Percentiles rank a stretch among this genome's conserved stretches.
phyloP scores from a whole-genome alignment of 2,113 vertebrate species.

The Rhea americana region DNA sequence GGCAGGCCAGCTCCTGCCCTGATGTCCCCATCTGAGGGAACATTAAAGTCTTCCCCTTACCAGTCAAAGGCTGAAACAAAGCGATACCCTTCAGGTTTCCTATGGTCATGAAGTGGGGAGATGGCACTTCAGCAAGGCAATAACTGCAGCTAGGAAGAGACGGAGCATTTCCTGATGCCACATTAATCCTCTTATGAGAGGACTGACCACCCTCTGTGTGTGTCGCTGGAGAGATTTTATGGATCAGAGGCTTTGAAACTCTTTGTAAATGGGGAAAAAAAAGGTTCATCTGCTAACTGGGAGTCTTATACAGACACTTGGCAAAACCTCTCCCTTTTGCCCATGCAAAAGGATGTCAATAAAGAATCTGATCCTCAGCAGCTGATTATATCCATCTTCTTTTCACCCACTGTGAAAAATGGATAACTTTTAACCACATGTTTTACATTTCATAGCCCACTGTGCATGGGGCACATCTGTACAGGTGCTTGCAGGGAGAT shows the following conservation, averaged over 20 bases:
- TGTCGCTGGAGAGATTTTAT: not conserved
- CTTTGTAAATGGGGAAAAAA: not conserved
- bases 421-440: not conserved
- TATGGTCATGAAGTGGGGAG: too few relatives aligned
- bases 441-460: not conserved
- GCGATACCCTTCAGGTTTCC: too few relatives aligned
- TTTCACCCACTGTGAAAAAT: too few relatives aligned
- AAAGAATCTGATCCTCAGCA: not conserved
- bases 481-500: not conserved
- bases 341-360: not conserved
- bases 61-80: too few relatives aligned
- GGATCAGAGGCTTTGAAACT: not conserved
- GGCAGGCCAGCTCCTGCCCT: not conserved
- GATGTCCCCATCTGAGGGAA: too few relatives aligned
- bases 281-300: not conserved
- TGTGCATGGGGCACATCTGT: not conserved
- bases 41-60: too few relatives aligned
- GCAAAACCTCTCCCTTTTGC: not conserved
- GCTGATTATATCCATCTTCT: not conserved
- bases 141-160: conserved; percentile 14
- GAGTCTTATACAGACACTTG: not conserved
- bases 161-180: not conserved
- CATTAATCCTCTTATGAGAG: conserved; percentile 9
- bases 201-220: not conserved
- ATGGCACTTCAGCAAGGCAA: not conserved